Evolutionary conservation across 2,797 vertebrate species (phyloP).

Genomic region (Ficedula albicollis): DNA sequence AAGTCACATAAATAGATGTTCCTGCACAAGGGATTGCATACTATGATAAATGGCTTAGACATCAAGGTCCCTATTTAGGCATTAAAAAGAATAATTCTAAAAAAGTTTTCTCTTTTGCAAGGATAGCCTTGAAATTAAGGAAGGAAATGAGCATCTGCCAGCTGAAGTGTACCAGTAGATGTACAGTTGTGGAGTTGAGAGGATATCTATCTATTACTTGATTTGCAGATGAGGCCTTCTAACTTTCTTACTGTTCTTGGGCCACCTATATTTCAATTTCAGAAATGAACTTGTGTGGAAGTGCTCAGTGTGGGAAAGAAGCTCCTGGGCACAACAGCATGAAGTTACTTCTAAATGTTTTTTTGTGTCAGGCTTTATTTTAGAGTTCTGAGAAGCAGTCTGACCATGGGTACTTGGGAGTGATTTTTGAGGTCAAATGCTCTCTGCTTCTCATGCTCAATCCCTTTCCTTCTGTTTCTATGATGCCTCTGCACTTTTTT

Average conservation of each 20-base stretch:
- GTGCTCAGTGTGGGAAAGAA: background rate
- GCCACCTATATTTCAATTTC: background rate
- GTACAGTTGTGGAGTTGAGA: background rate
- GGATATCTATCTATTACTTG: background rate
- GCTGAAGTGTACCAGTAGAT: background rate
- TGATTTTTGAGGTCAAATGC: background rate
- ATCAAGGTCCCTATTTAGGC: background rate
- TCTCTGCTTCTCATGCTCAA: background rate
- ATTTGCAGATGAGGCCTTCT: background rate
- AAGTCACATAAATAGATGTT: conserved; percentile 36
- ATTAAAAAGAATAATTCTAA: background rate
- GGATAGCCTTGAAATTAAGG: background rate
- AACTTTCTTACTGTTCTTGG: background rate
- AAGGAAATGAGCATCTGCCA: background rate
- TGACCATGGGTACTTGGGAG: background rate
- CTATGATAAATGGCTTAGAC: background rate
- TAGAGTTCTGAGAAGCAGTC: background rate
- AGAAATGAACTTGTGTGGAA: background rate
- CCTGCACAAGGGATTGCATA: background rate
- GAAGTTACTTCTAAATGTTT: background rate
- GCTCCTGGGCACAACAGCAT: background rate
- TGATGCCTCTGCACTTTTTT: background rate
- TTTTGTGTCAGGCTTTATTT: background rate
- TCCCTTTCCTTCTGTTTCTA: background rate
- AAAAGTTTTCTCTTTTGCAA: background rate